Percentiles rank a stretch among this genome's conserved stretches.
Evolutionary conservation across 2,888 invertebrate genomes (phyloP).

Genomic region (Oscheius sp.): DNA sequence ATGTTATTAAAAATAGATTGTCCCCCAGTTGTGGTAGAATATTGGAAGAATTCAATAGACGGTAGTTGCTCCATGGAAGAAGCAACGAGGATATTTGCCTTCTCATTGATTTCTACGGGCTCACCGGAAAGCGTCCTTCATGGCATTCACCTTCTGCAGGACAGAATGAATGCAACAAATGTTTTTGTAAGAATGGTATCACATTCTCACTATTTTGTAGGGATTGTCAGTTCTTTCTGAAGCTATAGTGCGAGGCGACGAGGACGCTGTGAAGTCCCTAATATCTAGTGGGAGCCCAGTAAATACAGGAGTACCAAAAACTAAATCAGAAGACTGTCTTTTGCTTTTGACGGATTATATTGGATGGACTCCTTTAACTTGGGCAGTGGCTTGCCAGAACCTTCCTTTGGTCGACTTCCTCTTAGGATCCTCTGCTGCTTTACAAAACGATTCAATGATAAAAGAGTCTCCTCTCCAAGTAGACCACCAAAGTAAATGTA

Average conservation of each 20-base stretch:
- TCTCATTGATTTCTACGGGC: constrained; percentile 23
- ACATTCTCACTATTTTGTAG: constrained; percentile 12
- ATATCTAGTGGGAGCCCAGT: constrained; percentile 33
- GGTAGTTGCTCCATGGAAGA: constrained; percentile 22
- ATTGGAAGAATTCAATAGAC: constrained; percentile 30
- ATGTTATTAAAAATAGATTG: constrained; percentile 34
- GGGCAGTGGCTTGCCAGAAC: constrained; percentile 48
- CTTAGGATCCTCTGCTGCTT: constrained; percentile 83
- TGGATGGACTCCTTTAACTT: constrained; percentile 44
- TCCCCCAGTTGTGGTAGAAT: constrained; percentile 34
- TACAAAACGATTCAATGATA: constrained; percentile 76
- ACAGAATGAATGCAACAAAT: constrained; percentile 4
- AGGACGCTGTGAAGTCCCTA: constrained; percentile 25
- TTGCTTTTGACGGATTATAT: constrained; percentile 34
- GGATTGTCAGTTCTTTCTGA: constrained; percentile 36
- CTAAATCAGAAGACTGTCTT: constrained; percentile 22
- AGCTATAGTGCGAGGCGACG: constrained; percentile 36
- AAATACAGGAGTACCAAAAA: constrained; percentile 31
- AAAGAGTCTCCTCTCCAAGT: constrained; percentile 88
- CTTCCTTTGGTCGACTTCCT: constrained; percentile 71
- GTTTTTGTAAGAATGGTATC: neutral
- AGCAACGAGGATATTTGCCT: constrained; percentile 35
- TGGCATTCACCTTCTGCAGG: constrained; percentile 2
- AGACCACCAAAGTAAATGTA: neutral
- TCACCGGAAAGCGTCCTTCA: constrained; percentile 6